Base-by-base conservation (phyloP, 2,797 vertebrate genomes). In the Hemibagrus guttatus region DNA sequence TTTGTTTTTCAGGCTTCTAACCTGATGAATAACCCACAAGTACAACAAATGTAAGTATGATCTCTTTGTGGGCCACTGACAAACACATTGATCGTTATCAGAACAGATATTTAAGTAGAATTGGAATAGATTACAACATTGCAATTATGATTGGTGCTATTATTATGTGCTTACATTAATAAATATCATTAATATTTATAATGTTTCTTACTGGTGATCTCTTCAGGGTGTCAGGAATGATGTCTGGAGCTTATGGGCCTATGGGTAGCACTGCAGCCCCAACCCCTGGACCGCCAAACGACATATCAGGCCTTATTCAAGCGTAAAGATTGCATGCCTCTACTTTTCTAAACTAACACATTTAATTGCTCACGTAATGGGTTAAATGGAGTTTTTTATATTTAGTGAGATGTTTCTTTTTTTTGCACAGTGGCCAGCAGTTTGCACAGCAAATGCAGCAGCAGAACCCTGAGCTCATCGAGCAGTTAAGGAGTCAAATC, bases 371-470 rank as follows among this genome's bases (percentile, higher is more conserved):
- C 9, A 26, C 42, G 6, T 46, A 49, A 31, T n/a, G n/a, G 16
- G 2, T 71, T 28, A 61, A 21, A 61, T 59, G 19, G 19, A 46
- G 11, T 11, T 4, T 31, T 68, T 61, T 82, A 46, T 78, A 13
- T 39, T 61, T n/a, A 63, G 17, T 19, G 4, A 3, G 1, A 3
- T 35, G 1, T 58, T 76, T 68, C 0, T 49, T 76, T n/a, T 59
- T 3, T 58, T 26, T 39, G 71, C 7, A 76, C 78, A 97, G 98
- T 69, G 98, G 98, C 46, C 98, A 99, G 91, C 98, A 99, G 92
- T 98, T 99, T 0, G 98, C 98, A 1, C 98, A 99, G 93, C 98
- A 99, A 95, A 99, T 99, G 97, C 98, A 99, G 92, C 97, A 98
- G 93, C 97, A 99, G 93, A 99, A 99, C 74, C 98, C 98, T 0